Conservation (phyloP, 2,113 vertebrate genomes). For the Ptychochromis oligacanthus region DNA sequence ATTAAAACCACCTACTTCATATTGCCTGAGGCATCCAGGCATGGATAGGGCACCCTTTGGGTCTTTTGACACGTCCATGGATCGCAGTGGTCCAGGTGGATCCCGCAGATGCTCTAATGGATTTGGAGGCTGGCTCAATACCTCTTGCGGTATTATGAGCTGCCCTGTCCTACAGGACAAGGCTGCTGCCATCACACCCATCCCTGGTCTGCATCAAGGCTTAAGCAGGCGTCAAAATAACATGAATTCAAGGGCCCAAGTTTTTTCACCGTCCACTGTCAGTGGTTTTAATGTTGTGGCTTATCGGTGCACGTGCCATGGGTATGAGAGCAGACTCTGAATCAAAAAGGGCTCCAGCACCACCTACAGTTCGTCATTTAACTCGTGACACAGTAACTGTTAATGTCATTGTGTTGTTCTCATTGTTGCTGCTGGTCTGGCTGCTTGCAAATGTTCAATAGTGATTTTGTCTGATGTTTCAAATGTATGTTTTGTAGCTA, state of each 20-base stretch:
- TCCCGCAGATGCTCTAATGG: too few species aligned
- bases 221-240: not conserved
- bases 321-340: not conserved
- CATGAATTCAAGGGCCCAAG: not conserved
- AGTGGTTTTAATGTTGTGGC: not conserved
- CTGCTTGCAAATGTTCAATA: not conserved
- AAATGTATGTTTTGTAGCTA: not conserved
- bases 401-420: not conserved
- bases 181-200: not conserved
- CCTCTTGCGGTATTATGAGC: not conserved
- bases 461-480: not conserved
- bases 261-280: not conserved
- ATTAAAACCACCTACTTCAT: not conserved
- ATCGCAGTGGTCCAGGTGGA: not conserved
- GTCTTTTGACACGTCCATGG: rapidly evolving
- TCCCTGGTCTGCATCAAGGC: not conserved
- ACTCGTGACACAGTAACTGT: not conserved
- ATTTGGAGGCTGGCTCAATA: not conserved
- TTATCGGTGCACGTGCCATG: not conserved
- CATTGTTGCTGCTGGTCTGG: not conserved
- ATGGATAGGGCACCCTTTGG: not conserved
- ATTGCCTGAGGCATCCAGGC: not conserved
- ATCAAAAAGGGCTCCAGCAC: not conserved
- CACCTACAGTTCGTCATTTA: not conserved
- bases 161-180: not conserved